Evolutionary conservation across 2,888 invertebrate genomes (phyloP), one percentile per base, ranked within the genome.

Genomic region (Cerceris ruficornis): DNA sequence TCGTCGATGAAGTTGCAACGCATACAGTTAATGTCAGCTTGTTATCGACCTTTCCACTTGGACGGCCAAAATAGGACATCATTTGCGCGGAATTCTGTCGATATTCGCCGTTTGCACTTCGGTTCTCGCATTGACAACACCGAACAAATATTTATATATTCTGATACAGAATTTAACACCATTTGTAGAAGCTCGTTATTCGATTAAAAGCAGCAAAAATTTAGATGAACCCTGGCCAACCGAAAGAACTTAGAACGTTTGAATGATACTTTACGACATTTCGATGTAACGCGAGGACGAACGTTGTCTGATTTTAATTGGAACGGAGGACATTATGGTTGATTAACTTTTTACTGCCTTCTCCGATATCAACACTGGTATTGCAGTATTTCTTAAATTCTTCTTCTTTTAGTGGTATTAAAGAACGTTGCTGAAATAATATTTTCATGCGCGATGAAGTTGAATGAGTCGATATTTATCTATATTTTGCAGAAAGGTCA

Each of bases 261-360:
- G 1, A 11, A 1, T 52, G n/a, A 7, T 13, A 43, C 61, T 71
- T 67, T 60, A 65, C 17, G 50, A 42, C 39, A 55, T 13, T 52
- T 57, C 39, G 59, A 60, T 55, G 55, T 17, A 46, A 49, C 49
- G 17, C 52, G 54, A n/a, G 70, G 59, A n/a, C 46, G 55, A 58
- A 61, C 43, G 50, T 13, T 28, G 14, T 62, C 46, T 11, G 64
- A 58, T 68, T 15, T 43, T 64, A 49, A 75, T 69, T 55, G 41
- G 1, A 65, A 14, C 68, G n/a, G 42, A 39, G 39, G 42, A 59
- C 62, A 76, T 75, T 66, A 64, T 68, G 42, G 64, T 77, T 75
- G 75, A 75, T 75, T 75, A 55, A 59, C 13, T 1, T 65, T 77
- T 77, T 76, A 75, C 43, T 42, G 49, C 55, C 64, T 68, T 64